Evolutionary conservation across 2,113 vertebrate species (phyloP).

Genomic region (Psammodynastes pulverulentus): DNA sequence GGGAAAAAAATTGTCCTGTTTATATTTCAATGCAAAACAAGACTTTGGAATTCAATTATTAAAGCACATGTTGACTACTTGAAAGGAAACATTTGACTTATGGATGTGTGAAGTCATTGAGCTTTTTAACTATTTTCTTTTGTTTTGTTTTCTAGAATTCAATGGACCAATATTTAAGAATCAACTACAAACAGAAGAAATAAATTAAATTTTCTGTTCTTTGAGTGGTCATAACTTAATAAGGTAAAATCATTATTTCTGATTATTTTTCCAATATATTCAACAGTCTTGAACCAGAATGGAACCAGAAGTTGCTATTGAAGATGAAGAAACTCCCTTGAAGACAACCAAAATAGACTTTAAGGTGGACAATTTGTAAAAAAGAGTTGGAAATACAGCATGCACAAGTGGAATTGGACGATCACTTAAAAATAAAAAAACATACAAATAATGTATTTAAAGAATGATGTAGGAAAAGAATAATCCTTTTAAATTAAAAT

Average conservation of each 20-base stretch:
- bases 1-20: neutral
- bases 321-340: neutral
- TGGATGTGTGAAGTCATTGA: neutral
- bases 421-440: neutral
- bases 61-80: neutral
- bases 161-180: neutral
- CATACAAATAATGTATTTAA: neutral
- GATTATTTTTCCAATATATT: conserved; percentile 11
- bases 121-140: neutral
- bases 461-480: neutral
- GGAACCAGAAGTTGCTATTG: neutral
- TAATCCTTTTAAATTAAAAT: neutral
- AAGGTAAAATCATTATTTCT: conserved; percentile 2
- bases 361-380: neutral
- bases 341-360: neutral
- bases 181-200: conserved; percentile 20
- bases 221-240: conserved; percentile 5
- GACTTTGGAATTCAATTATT: neutral
- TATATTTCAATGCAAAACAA: neutral
- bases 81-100: neutral
- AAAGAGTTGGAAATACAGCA: neutral
- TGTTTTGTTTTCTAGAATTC: neutral
- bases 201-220: neutral
- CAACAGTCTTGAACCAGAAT: neutral
- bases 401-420: neutral